Evolutionary conservation across 2,888 invertebrate genomes (phyloP).

Genomic region (Eueremaeus valkanovi): DNA sequence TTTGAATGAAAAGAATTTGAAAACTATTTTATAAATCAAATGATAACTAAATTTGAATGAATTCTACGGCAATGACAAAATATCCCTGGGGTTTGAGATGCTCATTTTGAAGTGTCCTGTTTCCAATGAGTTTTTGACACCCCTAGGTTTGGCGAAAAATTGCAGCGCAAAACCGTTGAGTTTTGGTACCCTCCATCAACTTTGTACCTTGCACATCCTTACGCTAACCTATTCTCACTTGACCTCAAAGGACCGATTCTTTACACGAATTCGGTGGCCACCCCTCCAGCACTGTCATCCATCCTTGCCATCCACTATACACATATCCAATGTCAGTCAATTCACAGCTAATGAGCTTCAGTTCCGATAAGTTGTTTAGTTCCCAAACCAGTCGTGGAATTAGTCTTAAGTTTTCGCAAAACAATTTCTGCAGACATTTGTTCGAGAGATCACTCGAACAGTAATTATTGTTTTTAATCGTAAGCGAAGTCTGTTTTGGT

Average conservation of each 20-base stretch:
- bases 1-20: conserved; percentile 35
- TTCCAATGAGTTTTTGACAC: no score
- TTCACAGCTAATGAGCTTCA: conserved; percentile 44
- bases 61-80: conserved; percentile 21
- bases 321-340: conserved; percentile 67
- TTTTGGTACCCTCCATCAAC: no score
- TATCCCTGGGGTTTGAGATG: no score
- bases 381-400: conserved; percentile 33
- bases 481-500: background rate
- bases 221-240: conserved; percentile 1
- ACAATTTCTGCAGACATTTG: conserved; percentile 9
- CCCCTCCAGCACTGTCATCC: no score
- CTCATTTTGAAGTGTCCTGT: no score
- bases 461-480: background rate
- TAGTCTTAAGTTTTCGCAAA: background rate
- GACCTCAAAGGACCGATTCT: background rate
- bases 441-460: conserved; percentile 5
- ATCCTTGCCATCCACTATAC: no score
- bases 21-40: conserved; percentile 60
- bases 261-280: conserved; percentile 60
- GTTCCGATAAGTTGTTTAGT: conserved; percentile 20
- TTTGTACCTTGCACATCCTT: no score
- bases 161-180: no score
- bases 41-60: conserved; percentile 59
- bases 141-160: no score